Base-by-base conservation (phyloP, 2,888 invertebrate genomes). In the Miltochrista miniata region DNA sequence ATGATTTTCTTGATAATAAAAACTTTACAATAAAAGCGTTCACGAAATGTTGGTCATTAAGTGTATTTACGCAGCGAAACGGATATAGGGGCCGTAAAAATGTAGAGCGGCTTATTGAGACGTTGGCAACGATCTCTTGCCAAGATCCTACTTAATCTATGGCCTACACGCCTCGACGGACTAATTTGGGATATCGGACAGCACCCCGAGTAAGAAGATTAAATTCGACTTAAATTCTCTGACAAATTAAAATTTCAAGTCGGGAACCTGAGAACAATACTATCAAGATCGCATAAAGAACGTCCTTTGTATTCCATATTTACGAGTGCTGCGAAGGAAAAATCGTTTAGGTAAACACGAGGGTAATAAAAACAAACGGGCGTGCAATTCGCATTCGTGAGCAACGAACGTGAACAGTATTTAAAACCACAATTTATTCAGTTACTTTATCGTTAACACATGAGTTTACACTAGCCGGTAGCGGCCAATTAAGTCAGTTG, bases 21-120 rank as follows among this genome's bases (percentile, higher is more conserved):
- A 90, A 88, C 87, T 87, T 89, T 82, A 89, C 88, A 88, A 89
- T 90, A 90, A 89, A 89, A 90, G 76, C 86, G 84, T 83, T 88
- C 86, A 87, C 87, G 81, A 87, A 87, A 89, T 90, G 89, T 87
- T 84, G 85, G 88, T 85, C 87, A 90, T 90, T 90, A 90, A 87
- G 87, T 83, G 85, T 89, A 89, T 89, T 90, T 89, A 90, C 85
- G 87, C 85, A 85, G 85, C 83, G 85, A 83, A 89, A 87, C 89
- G 90, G 88, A 90, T 90, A 88, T 86, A 84, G 86, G 77, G 81
- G 83, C 83, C 78, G 82, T 89, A 89, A 89, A 89, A 85, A 85
- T 89, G 83, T 84, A 82, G 82, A 83, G 73, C 87, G 79, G 83
- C 85, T 87, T 87, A 88, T 87, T 88, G 86, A 89, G 87, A 85